Evolutionary conservation across 2,797 vertebrate species (phyloP), one percentile per base, ranked within the genome.

Genomic region (Notolepis coatsorum): DNA sequence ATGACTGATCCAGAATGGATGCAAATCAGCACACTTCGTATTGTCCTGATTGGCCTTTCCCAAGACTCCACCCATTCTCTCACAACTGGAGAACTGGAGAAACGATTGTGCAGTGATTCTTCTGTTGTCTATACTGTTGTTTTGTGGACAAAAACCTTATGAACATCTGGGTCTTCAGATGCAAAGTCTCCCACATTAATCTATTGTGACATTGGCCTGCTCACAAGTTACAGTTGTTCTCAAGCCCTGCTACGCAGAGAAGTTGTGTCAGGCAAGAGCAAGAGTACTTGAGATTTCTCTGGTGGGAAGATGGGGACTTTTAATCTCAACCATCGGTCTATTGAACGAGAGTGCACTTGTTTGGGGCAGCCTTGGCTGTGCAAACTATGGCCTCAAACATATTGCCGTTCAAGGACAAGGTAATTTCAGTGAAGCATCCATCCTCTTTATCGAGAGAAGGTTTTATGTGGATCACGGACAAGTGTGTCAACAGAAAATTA

Each of bases 21-120:
- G n/a, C n/a, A n/a, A 71, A 2, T 70, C 51, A 4, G 61, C 61
- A 5, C 54, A 45, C 2, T 58, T 58, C 37, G 0, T n/a, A 51
- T 20, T 1, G 17, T 2, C 52, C 56, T 46, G 46, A 50, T 20
- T 25, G 13, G 3, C 65, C 45, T 2, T 65, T 65, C 20, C 55
- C 61, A 15, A 28, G 27, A 68, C 71, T 5, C 67, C 71, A 1
- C 77, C 50, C 3, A 48, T 15, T 31, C 71, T 73, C 4, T 78
- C 59, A 31, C 72, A 79, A 5, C 37, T 43, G 8, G 65, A 78
- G n/a, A 79, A 78, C 6, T 53, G 72, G 0, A 13, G 3, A 80
- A 65, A 3, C 43, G 13, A 18, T 70, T 24, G 0, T 13, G 3
- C 23, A 80, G 2, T 9, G 68, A 61, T 21, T 48, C 18, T 12